Evolutionary conservation across 2,888 invertebrate genomes (phyloP), one percentile per base, ranked within the genome.

Genomic region (Antitype chi): DNA sequence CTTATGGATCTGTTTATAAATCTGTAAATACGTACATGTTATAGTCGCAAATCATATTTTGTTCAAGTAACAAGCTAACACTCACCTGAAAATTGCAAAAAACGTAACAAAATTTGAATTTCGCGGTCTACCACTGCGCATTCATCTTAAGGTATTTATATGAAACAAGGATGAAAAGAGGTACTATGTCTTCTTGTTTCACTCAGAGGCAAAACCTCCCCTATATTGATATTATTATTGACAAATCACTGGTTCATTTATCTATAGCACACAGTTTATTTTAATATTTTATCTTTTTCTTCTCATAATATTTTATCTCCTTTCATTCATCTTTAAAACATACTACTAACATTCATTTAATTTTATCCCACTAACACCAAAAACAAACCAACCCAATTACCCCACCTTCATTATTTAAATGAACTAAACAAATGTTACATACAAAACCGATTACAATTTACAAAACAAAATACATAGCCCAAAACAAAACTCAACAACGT

Each of bases 371-470:
- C 47, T 38, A 60, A 53, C 70, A 67, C 67, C 55, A 62, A 68
- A 82, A 81, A 82, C 70, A 62, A 62, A 17, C 32, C 64, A 57
- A 57, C 71, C 67, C 62, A 74, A 83, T 74, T 83, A 80, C 67
- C 49, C 25, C 57, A 72, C 75, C 49, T 79, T 72, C 74, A 80
- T 78, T 74, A 85, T 74, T 79, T 71, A 82, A 84, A 85, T 76
- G 64, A 84, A 85, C 85, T 69, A 71, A 76, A 82, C 81, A 81
- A 68, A 70, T 78, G 77, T 81, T 57, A 75, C 63, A 72, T 83
- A 81, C 72, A 78, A 75, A 82, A 80, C 76, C 80, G 82, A 84
- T 85, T 84, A 88, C 81, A 81, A 88, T 82, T 74, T 85, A 84
- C 86, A 81, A 78, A 87, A 87, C 88, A 84, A 69, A 80, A 82